Conservation (phyloP, 2,113 vertebrate species). For the Pipa parva region DNA sequence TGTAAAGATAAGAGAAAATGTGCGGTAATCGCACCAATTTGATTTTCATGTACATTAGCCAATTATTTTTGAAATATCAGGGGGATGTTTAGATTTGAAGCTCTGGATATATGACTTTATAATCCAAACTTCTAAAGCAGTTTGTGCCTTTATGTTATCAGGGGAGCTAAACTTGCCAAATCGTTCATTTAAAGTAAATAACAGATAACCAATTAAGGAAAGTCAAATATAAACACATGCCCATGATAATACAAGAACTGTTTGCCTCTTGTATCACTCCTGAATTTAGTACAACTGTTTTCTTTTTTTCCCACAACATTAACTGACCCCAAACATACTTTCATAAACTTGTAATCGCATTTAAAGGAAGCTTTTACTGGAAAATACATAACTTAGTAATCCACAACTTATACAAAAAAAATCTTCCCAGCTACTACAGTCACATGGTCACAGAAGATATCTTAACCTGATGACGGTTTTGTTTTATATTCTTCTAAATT, state of each 20-base stretch:
- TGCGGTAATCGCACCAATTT: constrained; percentile 19
- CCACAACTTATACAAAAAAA: constrained; percentile 57
- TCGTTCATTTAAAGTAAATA: constrained; percentile 79
- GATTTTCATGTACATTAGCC: constrained; percentile 35
- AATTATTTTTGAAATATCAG: constrained; percentile 37
- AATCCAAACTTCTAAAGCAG: constrained; percentile 73
- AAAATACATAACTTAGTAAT: constrained; percentile 71
- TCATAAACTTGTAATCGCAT: constrained; percentile 73
- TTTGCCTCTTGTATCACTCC: constrained; percentile 79
- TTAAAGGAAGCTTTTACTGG: constrained; percentile 76
- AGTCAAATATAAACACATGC: constrained; percentile 75
- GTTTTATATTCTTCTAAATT: constrained; percentile 1
- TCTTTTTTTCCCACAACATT: constrained; percentile 78
- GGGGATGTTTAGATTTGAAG: constrained; percentile 41
- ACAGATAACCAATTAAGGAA: constrained; percentile 77
- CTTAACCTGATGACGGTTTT: not conserved
- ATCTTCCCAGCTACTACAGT: constrained; percentile 10
- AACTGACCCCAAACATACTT: constrained; percentile 79
- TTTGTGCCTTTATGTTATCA: constrained; percentile 71
- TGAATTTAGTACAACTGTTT: constrained; percentile 65
- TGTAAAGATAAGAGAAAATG: constrained; percentile 16
- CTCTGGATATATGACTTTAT: constrained; percentile 69
- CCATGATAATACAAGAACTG: constrained; percentile 69
- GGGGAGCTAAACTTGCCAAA: constrained; percentile 75
- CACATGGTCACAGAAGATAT: constrained; percentile 13